Evolutionary conservation across 2,888 invertebrate genomes (phyloP), one percentile per base, ranked within the genome.

Genomic region (Polyploca ridens): DNA sequence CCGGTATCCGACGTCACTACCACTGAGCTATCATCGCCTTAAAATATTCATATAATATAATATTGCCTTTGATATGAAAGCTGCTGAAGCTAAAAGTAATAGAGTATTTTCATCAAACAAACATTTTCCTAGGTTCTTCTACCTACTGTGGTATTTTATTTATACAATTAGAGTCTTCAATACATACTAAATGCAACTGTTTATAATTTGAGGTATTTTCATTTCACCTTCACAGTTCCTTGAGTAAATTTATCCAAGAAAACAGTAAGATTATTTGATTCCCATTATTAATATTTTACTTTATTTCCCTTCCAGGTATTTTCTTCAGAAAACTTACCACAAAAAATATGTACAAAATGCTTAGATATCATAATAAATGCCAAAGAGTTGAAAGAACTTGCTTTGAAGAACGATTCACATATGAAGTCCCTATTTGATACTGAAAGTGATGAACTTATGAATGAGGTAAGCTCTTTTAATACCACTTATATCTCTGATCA

Each of bases 311-410:
- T 70, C 27, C 70, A 87, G 88, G 68, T 88, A 33, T 65, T 63
- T 1, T 63, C 58, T 16, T 62, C 73, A 54, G 86, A 88, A 59
- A 79, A 83, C 57, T 74, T 91, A 35, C 91, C 91, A 0, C 74
- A 74, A 46, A 88, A 84, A 70, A 83, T 91, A 67, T 91, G 91
- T 70, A 57, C 5, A 33, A 70, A 73, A 41, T 91, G 91, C 70
- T 67, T 72, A 3, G 80, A 86, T 27, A 76, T 79, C 44, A 71
- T 91, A 0, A 66, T 72, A 14, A 78, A 77, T 33, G 82, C 84
- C 1, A 81, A 79, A 35, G 66, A 81, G 13, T 71, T 91, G 6
- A 77, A 84, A 68, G 63, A 69, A 33, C 38, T 81, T 14, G 87
- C 88, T 14, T 62, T 16, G 4, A 81, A 75, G 59, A 91, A 87